phyloP scores from a whole-genome alignment of 2,888 invertebrate genomes.

The Antheraea yamamai region DNA sequence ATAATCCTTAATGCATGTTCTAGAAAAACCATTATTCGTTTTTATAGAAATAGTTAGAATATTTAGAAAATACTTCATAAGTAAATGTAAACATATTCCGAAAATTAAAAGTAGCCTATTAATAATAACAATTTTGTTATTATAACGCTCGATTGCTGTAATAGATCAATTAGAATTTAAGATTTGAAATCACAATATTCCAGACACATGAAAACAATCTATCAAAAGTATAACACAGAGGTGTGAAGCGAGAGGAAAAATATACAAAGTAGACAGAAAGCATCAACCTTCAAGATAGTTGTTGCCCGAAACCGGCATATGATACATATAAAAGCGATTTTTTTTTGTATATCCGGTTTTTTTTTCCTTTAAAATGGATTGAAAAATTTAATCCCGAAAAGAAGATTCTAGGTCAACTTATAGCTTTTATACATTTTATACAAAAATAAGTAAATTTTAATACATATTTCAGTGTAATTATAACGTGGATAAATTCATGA shows the following conservation, averaged over 20 bases:
- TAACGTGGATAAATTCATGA: background rate
- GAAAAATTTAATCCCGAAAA: background rate
- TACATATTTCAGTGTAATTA: background rate
- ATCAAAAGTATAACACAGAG: conserved; percentile 8
- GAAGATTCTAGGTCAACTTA: background rate
- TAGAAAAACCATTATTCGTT: background rate
- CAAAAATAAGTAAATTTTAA: background rate
- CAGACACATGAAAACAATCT: background rate
- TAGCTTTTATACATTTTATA: background rate
- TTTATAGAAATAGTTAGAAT: background rate
- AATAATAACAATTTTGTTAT: background rate
- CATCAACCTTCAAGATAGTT: conserved; percentile 4
- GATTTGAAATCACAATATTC: background rate
- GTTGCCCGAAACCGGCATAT: background rate
- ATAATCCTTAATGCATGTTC: background rate
- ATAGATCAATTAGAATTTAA: conserved; percentile 4
- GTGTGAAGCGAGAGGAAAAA: conserved; percentile 3
- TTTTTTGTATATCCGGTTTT: background rate
- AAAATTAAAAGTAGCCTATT: background rate
- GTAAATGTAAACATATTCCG: background rate
- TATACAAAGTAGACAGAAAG: conserved; percentile 7
- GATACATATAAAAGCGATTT: background rate
- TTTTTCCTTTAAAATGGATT: background rate
- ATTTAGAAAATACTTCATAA: background rate
- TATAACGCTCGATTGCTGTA: background rate